Evolutionary conservation across 2,888 invertebrate genomes (phyloP).

Genomic region (Pachymerium ferrugineum): DNA sequence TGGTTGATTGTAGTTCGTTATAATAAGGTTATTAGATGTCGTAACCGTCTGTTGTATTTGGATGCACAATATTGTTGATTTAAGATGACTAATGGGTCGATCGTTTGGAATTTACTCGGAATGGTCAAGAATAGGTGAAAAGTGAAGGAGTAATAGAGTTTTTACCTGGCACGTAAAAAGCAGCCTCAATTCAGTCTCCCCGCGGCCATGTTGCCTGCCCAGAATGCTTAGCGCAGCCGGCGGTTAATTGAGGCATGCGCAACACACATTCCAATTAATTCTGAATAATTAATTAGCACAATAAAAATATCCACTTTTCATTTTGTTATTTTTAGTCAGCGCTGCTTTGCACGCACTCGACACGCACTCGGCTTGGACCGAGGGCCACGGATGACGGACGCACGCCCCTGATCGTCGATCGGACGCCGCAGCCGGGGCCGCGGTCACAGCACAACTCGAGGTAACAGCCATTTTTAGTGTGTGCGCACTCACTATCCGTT

Average conservation of each 20-base stretch:
- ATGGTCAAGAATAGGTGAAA: too few relatives aligned
- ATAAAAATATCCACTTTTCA: constrained; percentile 34
- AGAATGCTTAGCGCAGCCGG: constrained; percentile 21
- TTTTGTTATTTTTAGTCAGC: constrained; percentile 19
- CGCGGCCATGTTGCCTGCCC: constrained; percentile 31
- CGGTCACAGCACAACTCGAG: constrained; percentile 21
- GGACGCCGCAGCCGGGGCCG: background rate
- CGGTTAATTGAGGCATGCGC: constrained; percentile 36
- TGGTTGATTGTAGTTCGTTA: too few relatives aligned
- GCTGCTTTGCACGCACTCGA: constrained; percentile 16
- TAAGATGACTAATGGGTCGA: constrained; percentile 10
- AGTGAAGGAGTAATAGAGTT: too few relatives aligned
- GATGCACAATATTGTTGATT: too few relatives aligned
- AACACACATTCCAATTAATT: constrained; percentile 35
- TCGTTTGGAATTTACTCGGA: background rate
- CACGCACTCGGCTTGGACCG: constrained; percentile 23
- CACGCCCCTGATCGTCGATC: background rate
- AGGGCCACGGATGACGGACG: constrained; percentile 14
- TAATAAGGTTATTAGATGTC: too few relatives aligned
- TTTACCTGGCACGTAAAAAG: constrained; percentile 5
- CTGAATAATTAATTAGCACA: constrained; percentile 37
- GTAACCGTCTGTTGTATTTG: too few relatives aligned
- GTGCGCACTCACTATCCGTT: background rate
- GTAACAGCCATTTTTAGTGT: constrained; percentile 18
- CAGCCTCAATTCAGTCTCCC: background rate